Percentiles rank a stretch among this genome's conserved stretches.
Conservation (phyloP, 1,140 invertebrate species). For the Meloidogyne chitwoodi region DNA sequence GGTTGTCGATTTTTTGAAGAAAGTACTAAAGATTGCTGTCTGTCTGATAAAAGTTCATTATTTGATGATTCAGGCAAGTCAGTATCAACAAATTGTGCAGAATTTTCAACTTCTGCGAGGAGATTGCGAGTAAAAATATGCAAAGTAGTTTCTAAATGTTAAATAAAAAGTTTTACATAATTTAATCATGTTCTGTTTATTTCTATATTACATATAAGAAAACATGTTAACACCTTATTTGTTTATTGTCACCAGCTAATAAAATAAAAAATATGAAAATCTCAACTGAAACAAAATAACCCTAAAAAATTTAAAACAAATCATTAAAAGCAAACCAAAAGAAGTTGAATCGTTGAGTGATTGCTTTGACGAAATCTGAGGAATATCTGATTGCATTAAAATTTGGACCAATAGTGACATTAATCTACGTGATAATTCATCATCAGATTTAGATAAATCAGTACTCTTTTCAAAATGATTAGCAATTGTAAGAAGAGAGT, state of each 20-base stretch:
- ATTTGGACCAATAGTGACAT: background rate
- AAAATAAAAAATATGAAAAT: no score
- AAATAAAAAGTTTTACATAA: no score
- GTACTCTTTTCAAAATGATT: background rate
- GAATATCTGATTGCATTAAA: background rate
- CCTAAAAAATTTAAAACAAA: no score
- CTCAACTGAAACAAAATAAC: no score
- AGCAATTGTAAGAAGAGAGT: conserved; percentile 22
- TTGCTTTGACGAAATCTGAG: background rate
- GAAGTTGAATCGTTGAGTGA: background rate
- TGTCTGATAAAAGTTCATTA: background rate
- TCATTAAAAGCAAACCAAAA: background rate
- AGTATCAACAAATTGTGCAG: background rate
- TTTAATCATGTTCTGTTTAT: no score
- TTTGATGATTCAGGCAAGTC: background rate
- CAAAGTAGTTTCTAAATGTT: no score
- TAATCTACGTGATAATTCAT: background rate
- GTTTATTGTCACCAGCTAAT: no score
- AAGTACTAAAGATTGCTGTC: background rate
- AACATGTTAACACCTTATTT: no score
- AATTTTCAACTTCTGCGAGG: background rate
- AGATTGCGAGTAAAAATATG: background rate
- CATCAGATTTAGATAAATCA: background rate
- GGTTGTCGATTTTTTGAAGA: background rate
- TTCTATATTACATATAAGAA: no score